Evolutionary conservation across 2,797 vertebrate genomes (phyloP), one percentile per base, ranked within the genome.

Genomic region (Astyanax mexicanus): DNA sequence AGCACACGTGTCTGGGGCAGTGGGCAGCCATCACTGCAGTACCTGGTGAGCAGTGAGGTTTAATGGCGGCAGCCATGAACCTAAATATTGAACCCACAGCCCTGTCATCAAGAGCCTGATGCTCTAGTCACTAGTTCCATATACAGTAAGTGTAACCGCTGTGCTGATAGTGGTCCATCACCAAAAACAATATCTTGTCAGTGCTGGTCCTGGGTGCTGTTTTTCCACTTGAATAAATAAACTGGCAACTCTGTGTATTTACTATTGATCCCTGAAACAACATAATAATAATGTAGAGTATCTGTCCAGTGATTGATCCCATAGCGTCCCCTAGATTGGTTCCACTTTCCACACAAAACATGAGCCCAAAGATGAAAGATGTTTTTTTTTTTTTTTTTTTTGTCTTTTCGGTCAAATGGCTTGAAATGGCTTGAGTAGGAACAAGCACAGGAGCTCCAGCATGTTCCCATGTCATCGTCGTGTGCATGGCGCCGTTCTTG

Each of bases 401-500:
- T n/a, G n/a, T n/a, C n/a, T n/a, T n/a, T 4, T 32, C 27, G 55
- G 38, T 15, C 37, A 3, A 45, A 21, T 38, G 65, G 42, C 32
- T 38, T 62, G 57, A 64, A 70, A 62, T 51, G 13, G 35, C 29
- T 32, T 32, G 29, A 32, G 29, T 32, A n/a, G 47, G 23, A 47
- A n/a, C 13, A 57, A 64, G 58, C 23, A 38, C 12, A 69, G 45
- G 55, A 55, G 62, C 77, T 51, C 32, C 75, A 70, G 69, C 25
- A 74, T 79, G 69, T 65, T 66, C 74, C 67, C 45, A 78, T 61
- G 35, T 76, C 74, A 77, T 82, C 62, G 60, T 29, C 52, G 69
- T 60, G 54, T 82, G 84, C 75, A 81, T 80, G 75, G 55, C 64
- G 67, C 60, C 58, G 72, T 72, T 78, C 55, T 76, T 60, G 65